Evolutionary conservation across 2,888 invertebrate genomes (phyloP).

Genomic region (Leucozona laternaria): DNA sequence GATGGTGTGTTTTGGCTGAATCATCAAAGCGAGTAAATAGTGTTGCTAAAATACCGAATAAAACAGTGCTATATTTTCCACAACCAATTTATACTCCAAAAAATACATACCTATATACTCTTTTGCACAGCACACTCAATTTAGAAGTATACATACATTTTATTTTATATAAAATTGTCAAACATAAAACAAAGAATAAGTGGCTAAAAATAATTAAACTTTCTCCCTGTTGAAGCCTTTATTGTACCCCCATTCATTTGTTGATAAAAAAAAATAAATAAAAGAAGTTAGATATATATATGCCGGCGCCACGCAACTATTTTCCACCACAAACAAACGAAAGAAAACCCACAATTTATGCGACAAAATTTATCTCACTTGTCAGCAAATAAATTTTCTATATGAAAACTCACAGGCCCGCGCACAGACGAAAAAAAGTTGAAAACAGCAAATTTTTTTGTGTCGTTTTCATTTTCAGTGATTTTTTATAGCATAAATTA

Average conservation of each 20-base stretch:
- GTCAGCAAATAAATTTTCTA: constrained; percentile 39
- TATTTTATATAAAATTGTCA: background rate
- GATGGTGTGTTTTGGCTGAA: too few relatives aligned
- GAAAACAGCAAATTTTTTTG: constrained; percentile 26
- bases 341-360: constrained; percentile 24
- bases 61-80: too few relatives aligned
- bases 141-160: background rate
- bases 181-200: constrained; percentile 11
- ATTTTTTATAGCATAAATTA: constrained; percentile 23
- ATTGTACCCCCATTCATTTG: constrained; percentile 5
- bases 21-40: too few relatives aligned
- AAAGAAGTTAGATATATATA: background rate
- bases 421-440: constrained; percentile 13
- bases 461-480: constrained; percentile 29
- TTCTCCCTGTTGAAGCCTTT: constrained; percentile 6
- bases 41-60: too few relatives aligned
- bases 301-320: constrained; percentile 25
- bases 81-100: too few relatives aligned
- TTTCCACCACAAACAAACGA: background rate
- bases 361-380: constrained; percentile 36
- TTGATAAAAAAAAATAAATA: constrained; percentile 8
- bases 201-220: constrained; percentile 6
- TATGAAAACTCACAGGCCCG: background rate
- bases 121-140: too few relatives aligned
- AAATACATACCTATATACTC: too few relatives aligned